Percentiles rank a stretch among this genome's conserved stretches.
Conservation (phyloP, 2,113 vertebrate genomes). For the Benitochromis conjunctus region DNA sequence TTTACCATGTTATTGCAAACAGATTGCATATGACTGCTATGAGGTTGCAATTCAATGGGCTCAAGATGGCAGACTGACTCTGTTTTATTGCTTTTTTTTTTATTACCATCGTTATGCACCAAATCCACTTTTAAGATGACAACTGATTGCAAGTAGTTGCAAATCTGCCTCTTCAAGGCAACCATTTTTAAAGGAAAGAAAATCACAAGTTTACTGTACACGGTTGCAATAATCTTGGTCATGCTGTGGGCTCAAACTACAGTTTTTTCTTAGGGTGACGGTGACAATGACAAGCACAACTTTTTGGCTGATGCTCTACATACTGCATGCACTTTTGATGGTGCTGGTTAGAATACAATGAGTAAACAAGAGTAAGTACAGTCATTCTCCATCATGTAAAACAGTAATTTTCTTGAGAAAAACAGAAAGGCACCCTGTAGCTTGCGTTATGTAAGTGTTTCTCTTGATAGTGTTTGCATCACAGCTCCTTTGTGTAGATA, state of each 20-base stretch:
- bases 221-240: neutral
- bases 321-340: neutral
- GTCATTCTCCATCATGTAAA: neutral
- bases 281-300: neutral
- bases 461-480: neutral
- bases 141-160: neutral
- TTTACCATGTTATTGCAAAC: neutral
- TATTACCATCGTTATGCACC: neutral
- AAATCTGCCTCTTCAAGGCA: neutral
- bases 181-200: neutral
- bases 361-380: neutral
- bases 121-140: neutral
- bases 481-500: neutral
- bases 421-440: neutral
- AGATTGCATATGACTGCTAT: neutral
- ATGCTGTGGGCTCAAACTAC: neutral
- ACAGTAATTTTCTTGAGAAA: neutral
- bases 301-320: neutral
- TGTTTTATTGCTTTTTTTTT: neutral
- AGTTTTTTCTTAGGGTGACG: neutral
- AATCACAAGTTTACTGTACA: neutral
- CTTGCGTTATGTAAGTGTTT: neutral
- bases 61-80: neutral
- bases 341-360: neutral
- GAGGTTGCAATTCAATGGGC: neutral